Base-by-base conservation (phyloP, 2,113 vertebrate genomes). In the Typhlomys cinereus region DNA sequence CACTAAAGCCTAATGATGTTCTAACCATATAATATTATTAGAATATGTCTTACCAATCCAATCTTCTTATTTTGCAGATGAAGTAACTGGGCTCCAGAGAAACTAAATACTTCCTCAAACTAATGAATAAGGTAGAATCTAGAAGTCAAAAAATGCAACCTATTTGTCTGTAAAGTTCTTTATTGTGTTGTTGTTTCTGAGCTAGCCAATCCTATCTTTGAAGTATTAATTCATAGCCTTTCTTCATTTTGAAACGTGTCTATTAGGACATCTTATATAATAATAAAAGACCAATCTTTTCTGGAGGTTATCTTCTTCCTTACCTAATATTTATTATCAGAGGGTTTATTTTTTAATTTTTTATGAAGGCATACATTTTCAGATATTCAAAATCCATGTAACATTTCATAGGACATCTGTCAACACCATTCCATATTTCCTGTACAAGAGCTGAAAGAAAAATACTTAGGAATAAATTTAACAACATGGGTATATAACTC, bases 381-480 rank as follows among this genome's bases (percentile, higher is more conserved):
- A 23, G 39, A 31, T 46, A 81, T 23, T 73, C 36, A 80, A 66
- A 50, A 4, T 34, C 39, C 81, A 39, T 18, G 23, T 18, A 82
- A 57, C 9, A 80, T 39, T 92, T 67, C 66, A 46, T 79, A 79
- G 85, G n/a, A 74, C 48, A 4, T 31, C 11, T 54, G 25, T 62
- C 41, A 74, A 57, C 20, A 78, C 14, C 29, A 70, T 50, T 90
- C 57, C 5, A 70, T 34, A 36, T 75, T 21, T 64, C 25, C 34
- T 48, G 36, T n/a, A 66, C 5, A 66, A 64, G 17, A 80, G 39
- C 17, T 89, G 31, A 80, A 91, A 71, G 21, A 87, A 48, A 74
- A 75, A 34, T 85, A 34, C 61, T 75, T 80, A 85, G 61, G 29
- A 76, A 75, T 92, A 85, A 75, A 84, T 71, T 52, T 61, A 85